Conservation (phyloP, 2,113 vertebrate species). For the Nycticebus coucang region DNA sequence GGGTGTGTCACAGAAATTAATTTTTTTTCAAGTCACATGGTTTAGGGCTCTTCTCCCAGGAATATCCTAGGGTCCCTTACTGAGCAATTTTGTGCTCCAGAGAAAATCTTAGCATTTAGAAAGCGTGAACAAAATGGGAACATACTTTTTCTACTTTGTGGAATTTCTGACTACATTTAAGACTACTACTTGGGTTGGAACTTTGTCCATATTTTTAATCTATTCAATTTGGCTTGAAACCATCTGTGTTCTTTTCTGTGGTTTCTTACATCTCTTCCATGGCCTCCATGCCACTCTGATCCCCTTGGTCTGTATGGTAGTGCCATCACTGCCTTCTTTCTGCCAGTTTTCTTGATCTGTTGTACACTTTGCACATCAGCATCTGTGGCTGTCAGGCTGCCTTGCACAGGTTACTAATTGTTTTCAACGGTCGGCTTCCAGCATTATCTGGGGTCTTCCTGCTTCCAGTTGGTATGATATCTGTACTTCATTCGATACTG, state of each 20-base stretch:
- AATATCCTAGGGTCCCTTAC: neutral
- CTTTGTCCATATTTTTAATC: neutral
- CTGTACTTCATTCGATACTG: neutral
- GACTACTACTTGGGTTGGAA: neutral
- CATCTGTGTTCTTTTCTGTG: neutral
- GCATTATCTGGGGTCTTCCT: neutral
- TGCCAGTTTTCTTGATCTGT: neutral
- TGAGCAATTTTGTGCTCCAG: neutral
- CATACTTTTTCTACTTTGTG: neutral
- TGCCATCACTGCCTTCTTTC: neutral
- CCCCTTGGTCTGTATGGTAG: neutral
- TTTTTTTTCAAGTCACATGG: neutral
- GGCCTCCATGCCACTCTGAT: neutral
- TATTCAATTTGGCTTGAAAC: neutral
- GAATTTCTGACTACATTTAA: conserved; percentile 45
- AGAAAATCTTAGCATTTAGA: conserved; percentile 14
- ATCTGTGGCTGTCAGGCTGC: neutral
- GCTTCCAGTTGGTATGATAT: neutral
- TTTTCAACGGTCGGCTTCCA: neutral
- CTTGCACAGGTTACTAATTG: neutral
- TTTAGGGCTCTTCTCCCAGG: neutral
- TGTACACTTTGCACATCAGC: neutral
- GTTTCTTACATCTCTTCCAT: neutral
- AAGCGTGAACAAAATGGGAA: neutral
- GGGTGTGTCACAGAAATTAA: neutral